Conservation (phyloP, 2,113 vertebrate genomes). For the Strigops habroptila region DNA sequence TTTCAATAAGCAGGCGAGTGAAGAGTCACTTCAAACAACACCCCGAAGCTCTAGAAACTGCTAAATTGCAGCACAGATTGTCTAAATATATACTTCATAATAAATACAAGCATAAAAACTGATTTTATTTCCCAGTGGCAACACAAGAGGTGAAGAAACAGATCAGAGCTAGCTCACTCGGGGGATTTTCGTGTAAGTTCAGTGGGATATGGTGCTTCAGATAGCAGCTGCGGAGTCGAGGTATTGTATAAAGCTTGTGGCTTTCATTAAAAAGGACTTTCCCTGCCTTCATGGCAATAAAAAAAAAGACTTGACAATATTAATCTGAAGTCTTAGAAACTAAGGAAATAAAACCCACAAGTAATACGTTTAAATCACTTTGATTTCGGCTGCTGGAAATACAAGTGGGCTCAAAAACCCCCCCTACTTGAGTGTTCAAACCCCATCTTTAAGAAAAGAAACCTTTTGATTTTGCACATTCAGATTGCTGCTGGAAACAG, state of each 20-base stretch:
- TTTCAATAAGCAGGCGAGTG: not conserved
- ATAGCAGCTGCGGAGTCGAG: not conserved
- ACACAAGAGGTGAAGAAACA: not conserved
- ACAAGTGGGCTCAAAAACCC: not conserved
- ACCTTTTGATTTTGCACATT: rapidly evolving
- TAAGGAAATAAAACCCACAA: not conserved
- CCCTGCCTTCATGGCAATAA: not conserved
- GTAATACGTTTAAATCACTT: not conserved
- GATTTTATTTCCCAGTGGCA: slow-evolving; percentile 25
- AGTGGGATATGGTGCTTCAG: not conserved
- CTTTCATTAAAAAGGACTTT: slow-evolving; percentile 47
- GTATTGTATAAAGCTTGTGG: not conserved
- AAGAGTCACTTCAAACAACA: not conserved
- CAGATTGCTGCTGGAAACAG: not conserved
- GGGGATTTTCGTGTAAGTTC: not conserved
- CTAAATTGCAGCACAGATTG: not conserved
- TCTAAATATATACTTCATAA: not conserved
- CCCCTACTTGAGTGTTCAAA: not conserved
- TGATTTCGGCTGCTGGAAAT: not conserved
- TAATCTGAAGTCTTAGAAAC: slow-evolving; percentile 13
- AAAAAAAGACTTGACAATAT: not conserved
- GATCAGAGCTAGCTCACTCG: not conserved
- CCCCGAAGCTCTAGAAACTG: rapidly evolving
- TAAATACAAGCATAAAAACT: slow-evolving; percentile 30
- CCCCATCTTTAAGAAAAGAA: not conserved